Base-by-base conservation (phyloP, 1,140 invertebrate genomes). In the Stegodyphus dumicola region DNA sequence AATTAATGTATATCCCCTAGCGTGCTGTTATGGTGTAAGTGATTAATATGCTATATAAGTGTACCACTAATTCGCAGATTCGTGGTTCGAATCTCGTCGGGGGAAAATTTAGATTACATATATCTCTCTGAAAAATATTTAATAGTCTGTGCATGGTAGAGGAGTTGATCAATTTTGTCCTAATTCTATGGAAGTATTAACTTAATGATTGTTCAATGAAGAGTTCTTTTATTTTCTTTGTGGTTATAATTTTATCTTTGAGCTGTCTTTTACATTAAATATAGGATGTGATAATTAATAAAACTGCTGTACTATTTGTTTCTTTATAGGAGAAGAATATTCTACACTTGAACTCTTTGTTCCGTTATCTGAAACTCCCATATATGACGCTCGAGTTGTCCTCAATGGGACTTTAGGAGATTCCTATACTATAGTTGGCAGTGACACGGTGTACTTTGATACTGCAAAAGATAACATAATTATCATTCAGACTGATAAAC, bases 351-450 rank as follows among this genome's bases (percentile, higher is more conserved):
- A 91, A 74, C 67, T 92, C n/a, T 74, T 87, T 4, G 88, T 92
- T 73, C 89, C 91, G 6, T 87, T 85, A 6, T 89, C 89, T 69
- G 89, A 90, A 76, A 88, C 86, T 0, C 92, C 90, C 2, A 90
- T 91, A 56, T 88, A 93, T 4, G 89, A 90, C 86, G 90, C 93
- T 3, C 91, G 90, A 79, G 90, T 93, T 71, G 90, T 91, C 56
- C 92, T 92, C 81, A 90, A 92, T 48, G 90, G 92, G 88, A 85
- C 92, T 89, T 89, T 91, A 75, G 88, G 92, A 89, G 92, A 93
- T 87, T n/a, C n/a, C n/a, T 71, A 90, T 70, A 88, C 93, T 88
- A 90, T 91, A 78, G 70, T 91, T 86, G 91, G 91, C 88, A 89
- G 91, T 88, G 85, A 91, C 11, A 65, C 60, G 83, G 71, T 90